Evolutionary conservation across 2,113 vertebrate species (phyloP), one percentile per base, ranked within the genome.

Genomic region (Nannobrachium achirus): DNA sequence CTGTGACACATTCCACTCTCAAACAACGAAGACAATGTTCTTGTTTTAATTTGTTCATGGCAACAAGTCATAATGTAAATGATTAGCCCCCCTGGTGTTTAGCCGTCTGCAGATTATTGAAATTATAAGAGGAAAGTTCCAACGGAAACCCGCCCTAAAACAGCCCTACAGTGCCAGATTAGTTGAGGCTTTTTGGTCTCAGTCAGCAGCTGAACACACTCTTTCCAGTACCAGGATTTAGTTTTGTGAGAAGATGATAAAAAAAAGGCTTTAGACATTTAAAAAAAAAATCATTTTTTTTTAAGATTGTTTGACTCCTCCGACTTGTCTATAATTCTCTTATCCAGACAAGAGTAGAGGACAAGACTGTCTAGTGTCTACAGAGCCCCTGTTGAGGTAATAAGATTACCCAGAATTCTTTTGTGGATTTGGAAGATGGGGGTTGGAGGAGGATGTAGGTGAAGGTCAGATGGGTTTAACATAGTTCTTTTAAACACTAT

Each of bases 351-450:
- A 38, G 7, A 63, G 69, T 56, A 2, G n/a, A 63, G 61, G n/a
- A 56, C 46, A 42, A 51, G 41, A 38, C 44, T 15, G 65, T 66
- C 16, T 52, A 71, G 48, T 18, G 64, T n/a, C n/a, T 8, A 8
- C 50, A 52, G 50, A 20, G 49, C 45, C 63, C 69, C 83, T 64
- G 81, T 56, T 20, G 85, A 60, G 73, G 13, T 86, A 83, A 90
- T 80, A 11, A 3, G 75, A 87, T 90, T 86, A 84, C 56, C 46
- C 59, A 25, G 16, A 76, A 79, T 66, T 53, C 66, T 79, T 81
- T 56, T 63, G 63, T 72, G 64, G 57, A 71, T 81, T 70, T 61
- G 52, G 50, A 39, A 56, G 53, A 25, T 79, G 63, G 63, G 66
- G 15, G 20, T 60, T 10, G 39, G 63, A 48, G 67, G 62, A 25